Percentiles rank a stretch among this genome's conserved stretches.
phyloP scores from a whole-genome alignment of 37 sponge, comb jelly and placozoan genomes.

The Oscarella lobularis region DNA sequence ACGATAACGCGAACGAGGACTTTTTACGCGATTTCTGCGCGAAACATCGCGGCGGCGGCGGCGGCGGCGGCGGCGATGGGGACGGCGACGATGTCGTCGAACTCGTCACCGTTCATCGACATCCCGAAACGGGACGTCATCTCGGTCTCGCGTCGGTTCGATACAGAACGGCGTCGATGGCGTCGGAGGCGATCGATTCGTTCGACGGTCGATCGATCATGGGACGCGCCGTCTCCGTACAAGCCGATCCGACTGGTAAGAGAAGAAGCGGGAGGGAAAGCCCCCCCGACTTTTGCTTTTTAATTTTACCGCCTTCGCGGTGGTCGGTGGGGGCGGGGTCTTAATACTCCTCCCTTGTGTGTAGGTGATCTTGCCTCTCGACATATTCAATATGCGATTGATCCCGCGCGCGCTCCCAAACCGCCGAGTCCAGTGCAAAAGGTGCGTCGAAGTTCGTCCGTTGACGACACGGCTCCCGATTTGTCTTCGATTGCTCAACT shows the following conservation, averaged over 20 bases:
- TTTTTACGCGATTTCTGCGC: conserved; percentile 6
- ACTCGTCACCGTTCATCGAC: conserved; percentile 23
- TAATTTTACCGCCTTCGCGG: too few species aligned
- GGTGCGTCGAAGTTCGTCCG: neutral
- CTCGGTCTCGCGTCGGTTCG: conserved; percentile 25
- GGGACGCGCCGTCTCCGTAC: conserved; percentile 9
- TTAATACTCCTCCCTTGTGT: too few species aligned
- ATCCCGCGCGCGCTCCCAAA: neutral
- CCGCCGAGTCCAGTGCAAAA: neutral
- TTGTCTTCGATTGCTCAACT: neutral
- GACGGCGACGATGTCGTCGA: conserved; percentile 13
- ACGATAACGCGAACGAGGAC: conserved; percentile 13
- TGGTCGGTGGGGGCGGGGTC: too few species aligned
- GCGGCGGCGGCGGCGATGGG: too few species aligned
- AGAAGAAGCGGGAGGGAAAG: too few species aligned
- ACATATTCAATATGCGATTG: neutral
- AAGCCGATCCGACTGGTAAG: neutral
- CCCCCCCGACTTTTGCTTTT: too few species aligned
- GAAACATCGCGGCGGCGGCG: too few species aligned
- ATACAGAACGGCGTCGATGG: conserved; percentile 15
- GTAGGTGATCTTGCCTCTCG: neutral
- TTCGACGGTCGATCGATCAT: conserved; percentile 33
- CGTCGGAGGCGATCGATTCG: conserved; percentile 13
- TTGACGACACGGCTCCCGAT: neutral
- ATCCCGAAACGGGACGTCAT: conserved; percentile 28